Evolutionary conservation across 2,113 vertebrate species (phyloP), one percentile per base, ranked within the genome.

Genomic region (Proterorhinus semilunaris): DNA sequence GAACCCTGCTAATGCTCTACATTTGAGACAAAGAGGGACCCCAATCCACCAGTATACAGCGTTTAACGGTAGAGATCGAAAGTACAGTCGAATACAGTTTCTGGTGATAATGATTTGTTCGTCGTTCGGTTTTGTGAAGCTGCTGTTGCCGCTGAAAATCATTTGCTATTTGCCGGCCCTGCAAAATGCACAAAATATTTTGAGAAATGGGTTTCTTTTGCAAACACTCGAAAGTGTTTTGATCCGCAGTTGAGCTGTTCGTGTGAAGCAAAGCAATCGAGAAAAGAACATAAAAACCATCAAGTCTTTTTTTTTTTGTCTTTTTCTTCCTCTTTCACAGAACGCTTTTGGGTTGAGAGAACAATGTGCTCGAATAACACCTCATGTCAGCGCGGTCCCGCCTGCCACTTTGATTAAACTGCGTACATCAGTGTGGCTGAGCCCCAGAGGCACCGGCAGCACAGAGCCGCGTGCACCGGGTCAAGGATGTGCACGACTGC

Each of bases 351-450:
- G 68, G 76, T 65, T 21, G 55, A 71, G 78, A 80, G 79, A 75
- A 71, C 65, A 74, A 69, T 68, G 78, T 61, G 78, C 68, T 83
- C 76, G 66, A 75, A 81, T 76, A 84, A 82, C 69, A 66, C 69
- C 45, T 49, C 50, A 67, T 67, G 80, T 85, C 79, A 81, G 72
- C 47, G n/a, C 66, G 61, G 79, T 54, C 73, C 27, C 49, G 47
- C 68, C 81, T 80, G 82, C 82, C 82, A 84, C 67, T 74, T 78
- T 82, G 81, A 89, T 88, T 89, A 80, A 80, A 89, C 81, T 67
- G 59, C 62, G 53, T 17, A 66, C 82, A 71, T 86, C 75, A 76
- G 62, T 75, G 73, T 75, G 71, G 72, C 71, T 15, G 65, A 65
- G 66, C 68, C 83, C 80, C 61, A 49, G 77, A 75, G 84, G 86